Percentiles rank a stretch among this genome's conserved stretches.
These are phyloP conservation scores for Aegotheles bennettii DNA, from an alignment of 2,113 vertebrate genomes.

Conservation along the genomic window DNA sequence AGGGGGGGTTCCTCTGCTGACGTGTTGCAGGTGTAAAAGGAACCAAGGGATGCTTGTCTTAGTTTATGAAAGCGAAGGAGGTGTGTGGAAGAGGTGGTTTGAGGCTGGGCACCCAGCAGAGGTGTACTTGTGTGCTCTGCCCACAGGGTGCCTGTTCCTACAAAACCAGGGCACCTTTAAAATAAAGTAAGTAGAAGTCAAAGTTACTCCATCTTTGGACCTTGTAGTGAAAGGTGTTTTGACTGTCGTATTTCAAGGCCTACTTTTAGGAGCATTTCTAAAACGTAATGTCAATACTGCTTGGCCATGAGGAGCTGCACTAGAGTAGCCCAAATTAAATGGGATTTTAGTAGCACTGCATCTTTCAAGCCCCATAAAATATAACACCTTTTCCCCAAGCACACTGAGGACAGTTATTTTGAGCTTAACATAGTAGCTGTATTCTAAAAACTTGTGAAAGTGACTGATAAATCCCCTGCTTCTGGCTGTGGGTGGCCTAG, in stretches of 20 bases:
- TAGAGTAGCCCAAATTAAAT: background rate
- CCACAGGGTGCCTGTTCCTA: background rate
- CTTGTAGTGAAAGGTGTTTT: background rate
- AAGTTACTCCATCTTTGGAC: background rate
- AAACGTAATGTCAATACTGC: background rate
- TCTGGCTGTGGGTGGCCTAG: background rate
- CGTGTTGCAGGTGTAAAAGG: background rate
- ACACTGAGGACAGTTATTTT: background rate
- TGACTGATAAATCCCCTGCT: fast-evolving
- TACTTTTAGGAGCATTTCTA: background rate
- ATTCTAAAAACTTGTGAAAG: background rate
- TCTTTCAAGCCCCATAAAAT: background rate
- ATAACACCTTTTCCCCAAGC: background rate
- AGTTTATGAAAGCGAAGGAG: background rate
- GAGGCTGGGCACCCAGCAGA: background rate
- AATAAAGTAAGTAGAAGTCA: background rate
- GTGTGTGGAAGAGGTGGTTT: background rate
- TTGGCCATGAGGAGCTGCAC: background rate
- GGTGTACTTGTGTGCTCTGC: background rate
- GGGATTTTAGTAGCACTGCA: background rate
- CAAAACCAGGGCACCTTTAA: background rate
- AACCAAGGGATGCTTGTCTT: background rate
- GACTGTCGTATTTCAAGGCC: background rate
- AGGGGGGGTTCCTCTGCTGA: background rate
- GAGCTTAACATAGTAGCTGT: background rate